A percentile compares a stretch with the other conserved stretches of the same genome.
Conservation (phyloP, 2,113 vertebrate species). For the Nerophis lumbriciformis region DNA sequence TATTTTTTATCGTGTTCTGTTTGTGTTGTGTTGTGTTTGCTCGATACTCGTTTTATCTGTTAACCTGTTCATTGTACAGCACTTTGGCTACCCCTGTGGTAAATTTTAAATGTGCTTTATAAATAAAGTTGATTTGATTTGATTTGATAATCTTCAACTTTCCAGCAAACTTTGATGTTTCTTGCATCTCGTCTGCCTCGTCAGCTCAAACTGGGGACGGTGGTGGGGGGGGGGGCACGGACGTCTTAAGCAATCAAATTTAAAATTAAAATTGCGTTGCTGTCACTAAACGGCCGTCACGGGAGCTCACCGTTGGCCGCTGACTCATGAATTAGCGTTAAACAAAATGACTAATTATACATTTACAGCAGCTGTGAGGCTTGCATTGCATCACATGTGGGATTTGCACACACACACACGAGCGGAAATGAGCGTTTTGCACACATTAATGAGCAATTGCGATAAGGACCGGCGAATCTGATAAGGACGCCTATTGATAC, state of each 20-base stretch:
- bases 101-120: no score
- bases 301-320: not conserved
- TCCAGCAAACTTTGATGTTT: no score
- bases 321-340: slow-evolving; percentile 25
- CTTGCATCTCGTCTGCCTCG: not conserved
- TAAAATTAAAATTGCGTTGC: not conserved
- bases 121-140: no score
- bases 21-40: no score
- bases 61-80: no score
- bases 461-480: slow-evolving; percentile 20
- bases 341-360: slow-evolving; percentile 19
- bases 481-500: slow-evolving; percentile 32
- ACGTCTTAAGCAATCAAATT: slow-evolving; percentile 3
- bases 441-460: slow-evolving; percentile 29
- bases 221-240: no score
- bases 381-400: not conserved
- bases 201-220: not conserved
- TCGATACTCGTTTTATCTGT: no score
- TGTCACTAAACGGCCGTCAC: slow-evolving; percentile 8
- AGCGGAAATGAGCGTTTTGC: slow-evolving; percentile 17
- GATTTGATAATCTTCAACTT: no score
- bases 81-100: no score
- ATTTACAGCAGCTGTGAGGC: slow-evolving; percentile 27
- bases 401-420: not conserved
- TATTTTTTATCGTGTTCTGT: no score